phyloP scores from a whole-genome alignment of 2,888 invertebrate genomes.

The Schrankia costaestrigalis region DNA sequence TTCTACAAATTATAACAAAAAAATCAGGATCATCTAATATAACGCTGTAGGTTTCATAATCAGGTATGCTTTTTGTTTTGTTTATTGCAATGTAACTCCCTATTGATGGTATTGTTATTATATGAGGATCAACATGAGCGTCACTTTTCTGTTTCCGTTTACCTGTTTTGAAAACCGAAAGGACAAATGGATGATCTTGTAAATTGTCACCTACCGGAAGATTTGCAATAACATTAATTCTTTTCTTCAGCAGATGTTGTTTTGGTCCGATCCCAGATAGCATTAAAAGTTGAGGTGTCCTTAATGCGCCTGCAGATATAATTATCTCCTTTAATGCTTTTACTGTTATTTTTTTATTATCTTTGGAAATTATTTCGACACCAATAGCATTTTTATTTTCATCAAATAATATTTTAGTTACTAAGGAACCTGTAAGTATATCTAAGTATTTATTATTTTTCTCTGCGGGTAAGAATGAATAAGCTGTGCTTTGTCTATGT shows the following conservation, averaged over 20 bases:
- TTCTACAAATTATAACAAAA: slow-evolving; percentile 9
- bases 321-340: slow-evolving; percentile 65
- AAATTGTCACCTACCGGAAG: slow-evolving; percentile 66
- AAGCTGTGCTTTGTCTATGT: slow-evolving; percentile 65
- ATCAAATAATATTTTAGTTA: slow-evolving; percentile 70
- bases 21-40: slow-evolving; percentile 4
- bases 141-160: not conserved
- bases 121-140: slow-evolving; percentile 7
- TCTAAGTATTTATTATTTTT: slow-evolving; percentile 43
- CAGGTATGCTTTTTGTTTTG: slow-evolving; percentile 9
- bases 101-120: slow-evolving; percentile 5
- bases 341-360: slow-evolving; percentile 34
- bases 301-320: slow-evolving; percentile 62
- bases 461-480: slow-evolving; percentile 58
- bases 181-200: slow-evolving; percentile 59
- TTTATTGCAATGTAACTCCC: slow-evolving; percentile 13
- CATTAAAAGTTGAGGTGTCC: slow-evolving; percentile 68
- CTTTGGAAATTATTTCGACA: slow-evolving; percentile 48
- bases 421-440: slow-evolving; percentile 64
- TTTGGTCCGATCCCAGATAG: slow-evolving; percentile 71
- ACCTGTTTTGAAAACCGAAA: slow-evolving; percentile 32
- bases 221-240: slow-evolving; percentile 52
- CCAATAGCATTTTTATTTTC: slow-evolving; percentile 54
- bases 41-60: slow-evolving; percentile 3
- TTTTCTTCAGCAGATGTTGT: slow-evolving; percentile 43